Evolutionary conservation across 2,113 vertebrate genomes (phyloP), one percentile per base, ranked within the genome.

Genomic region (Tauraco erythrolophus): DNA sequence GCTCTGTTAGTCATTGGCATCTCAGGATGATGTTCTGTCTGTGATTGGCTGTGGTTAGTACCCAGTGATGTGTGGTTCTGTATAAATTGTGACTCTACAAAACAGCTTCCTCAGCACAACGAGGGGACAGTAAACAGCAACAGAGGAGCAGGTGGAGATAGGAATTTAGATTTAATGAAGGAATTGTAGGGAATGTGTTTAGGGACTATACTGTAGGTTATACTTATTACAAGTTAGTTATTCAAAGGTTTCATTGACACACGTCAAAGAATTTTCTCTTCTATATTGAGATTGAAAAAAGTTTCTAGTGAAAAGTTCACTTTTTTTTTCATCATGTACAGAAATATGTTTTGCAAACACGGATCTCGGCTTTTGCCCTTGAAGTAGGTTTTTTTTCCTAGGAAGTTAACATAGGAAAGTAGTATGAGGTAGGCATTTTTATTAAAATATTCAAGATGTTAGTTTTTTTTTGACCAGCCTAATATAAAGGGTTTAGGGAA

Each of bases 61-160:
- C 48, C 22, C 22, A 33, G 4, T 11, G 6, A 1, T 14, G 4
- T 11, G 19, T 43, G 30, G 15, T 8, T 48, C 41, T 33, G 18
- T 10, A 1, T 46, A 1, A n/a, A 48, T 7, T 14, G n/a, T 54
- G 64, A 12, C n/a, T 12, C 8, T 6, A 51, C 13, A 6, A 6
- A 78, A 6, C 10, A 64, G 19, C 3, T n/a, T 6, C 18, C 37
- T 31, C 12, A 33, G 57, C 41, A 25, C 56, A 27, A 0, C 30
- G 33, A 27, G 72, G 46, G 22, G 7, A 18, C 0, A 22, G 8
- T 14, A 5, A 22, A 18, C 23, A 35, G 45, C 39, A 50, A 2
- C 19, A 23, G 35, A 50, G 30, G 74, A 19, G 27, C 31, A 68
- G 43, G 5, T 10, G 24, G 11, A 33, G 15, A 10, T 1, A 28